phyloP scores from a whole-genome alignment of 2,888 invertebrate species.

The Polietes domitor region DNA sequence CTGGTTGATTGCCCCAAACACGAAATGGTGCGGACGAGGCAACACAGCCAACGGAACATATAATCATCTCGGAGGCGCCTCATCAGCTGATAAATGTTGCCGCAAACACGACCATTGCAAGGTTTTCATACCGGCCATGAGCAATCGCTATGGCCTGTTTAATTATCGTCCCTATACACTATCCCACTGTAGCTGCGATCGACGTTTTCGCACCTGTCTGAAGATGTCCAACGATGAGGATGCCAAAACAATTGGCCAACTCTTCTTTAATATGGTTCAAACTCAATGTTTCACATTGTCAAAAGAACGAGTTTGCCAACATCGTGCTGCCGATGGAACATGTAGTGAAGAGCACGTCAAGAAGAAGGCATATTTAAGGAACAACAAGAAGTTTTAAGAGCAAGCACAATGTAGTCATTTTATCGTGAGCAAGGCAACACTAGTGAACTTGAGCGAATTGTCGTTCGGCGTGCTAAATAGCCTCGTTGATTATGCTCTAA shows the following conservation, averaged over 20 bases:
- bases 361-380: conserved; percentile 88
- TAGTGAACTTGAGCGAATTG: conserved; percentile 37
- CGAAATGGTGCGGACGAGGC: conserved; percentile 97
- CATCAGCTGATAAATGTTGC: conserved; percentile 93
- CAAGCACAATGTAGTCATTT: conserved; percentile 6
- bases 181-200: conserved; percentile 95
- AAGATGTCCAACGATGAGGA: conserved; percentile 93
- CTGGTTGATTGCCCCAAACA: conserved; percentile 91
- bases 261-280: conserved; percentile 98
- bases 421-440: background rate
- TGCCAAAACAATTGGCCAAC: conserved; percentile 93
- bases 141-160: conserved; percentile 91
- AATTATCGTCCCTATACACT: conserved; percentile 95
- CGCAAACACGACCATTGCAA: conserved; percentile 94
- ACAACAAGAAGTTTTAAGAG: conserved; percentile 83
- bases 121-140: conserved; percentile 91
- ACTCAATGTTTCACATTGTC: conserved; percentile 95
- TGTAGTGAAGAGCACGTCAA: conserved; percentile 86
- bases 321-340: conserved; percentile 92
- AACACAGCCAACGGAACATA: conserved; percentile 88
- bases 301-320: conserved; percentile 88
- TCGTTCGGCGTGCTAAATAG: background rate
- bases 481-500: conserved; percentile 30
- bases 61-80: conserved; percentile 91
- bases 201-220: conserved; percentile 95